Conservation (phyloP, 2,113 vertebrate species). For the Columbina picui region DNA sequence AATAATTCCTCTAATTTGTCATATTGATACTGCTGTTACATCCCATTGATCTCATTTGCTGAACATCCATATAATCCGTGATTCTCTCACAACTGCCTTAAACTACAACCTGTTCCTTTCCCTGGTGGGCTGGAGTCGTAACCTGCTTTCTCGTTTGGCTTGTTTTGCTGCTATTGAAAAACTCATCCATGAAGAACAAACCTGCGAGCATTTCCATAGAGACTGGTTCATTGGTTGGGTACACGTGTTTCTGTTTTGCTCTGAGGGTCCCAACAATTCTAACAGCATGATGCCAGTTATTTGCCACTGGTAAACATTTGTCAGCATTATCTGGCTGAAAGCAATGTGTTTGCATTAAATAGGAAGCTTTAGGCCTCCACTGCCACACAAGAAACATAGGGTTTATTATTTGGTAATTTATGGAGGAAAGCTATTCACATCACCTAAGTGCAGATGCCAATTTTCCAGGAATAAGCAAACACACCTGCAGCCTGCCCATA, state of each 20-base stretch:
- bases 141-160: background rate
- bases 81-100: background rate
- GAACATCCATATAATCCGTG: background rate
- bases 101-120: background rate
- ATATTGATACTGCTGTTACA: conserved; percentile 27
- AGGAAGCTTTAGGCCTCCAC: background rate
- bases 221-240: background rate
- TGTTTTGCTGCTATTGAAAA: background rate
- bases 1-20: conserved; percentile 52
- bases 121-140: background rate
- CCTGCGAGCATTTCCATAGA: background rate
- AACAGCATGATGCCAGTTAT: background rate
- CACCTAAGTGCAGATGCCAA: fast-evolving
- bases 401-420: background rate
- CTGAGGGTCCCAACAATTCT: background rate
- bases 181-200: background rate
- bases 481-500: background rate
- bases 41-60: conserved; percentile 27
- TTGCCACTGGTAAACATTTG: background rate
- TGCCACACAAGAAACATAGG: background rate
- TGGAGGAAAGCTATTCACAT: background rate
- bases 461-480: background rate
- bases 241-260: background rate
- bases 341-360: background rate
- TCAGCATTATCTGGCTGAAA: background rate